phyloP scores from a whole-genome alignment of 2,797 vertebrate species.

The Cheirogaleus major region DNA sequence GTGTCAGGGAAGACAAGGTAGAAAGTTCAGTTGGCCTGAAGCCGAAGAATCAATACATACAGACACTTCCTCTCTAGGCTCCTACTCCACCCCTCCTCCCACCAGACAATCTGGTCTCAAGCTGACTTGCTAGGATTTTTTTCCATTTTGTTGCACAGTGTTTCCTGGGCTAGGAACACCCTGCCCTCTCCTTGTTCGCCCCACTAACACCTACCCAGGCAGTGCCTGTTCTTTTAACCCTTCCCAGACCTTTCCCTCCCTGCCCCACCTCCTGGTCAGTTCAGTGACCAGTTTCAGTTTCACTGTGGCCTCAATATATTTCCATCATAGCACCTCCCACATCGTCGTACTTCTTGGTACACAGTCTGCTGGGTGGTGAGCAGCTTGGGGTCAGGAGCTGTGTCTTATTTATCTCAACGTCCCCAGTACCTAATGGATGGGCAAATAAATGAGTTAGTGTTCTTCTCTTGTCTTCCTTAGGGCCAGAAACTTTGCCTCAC shows the following conservation, averaged over 20 bases:
- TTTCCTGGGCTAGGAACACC: not conserved
- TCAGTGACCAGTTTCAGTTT: not conserved
- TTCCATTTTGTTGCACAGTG: not conserved
- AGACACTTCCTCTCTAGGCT: not conserved
- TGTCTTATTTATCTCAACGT: not conserved
- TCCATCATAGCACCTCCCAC: not conserved
- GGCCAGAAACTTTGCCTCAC: not conserved
- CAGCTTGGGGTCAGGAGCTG: not conserved
- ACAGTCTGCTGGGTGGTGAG: not conserved
- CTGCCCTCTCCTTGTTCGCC: too few relatives aligned
- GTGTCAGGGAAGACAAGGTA: not conserved
- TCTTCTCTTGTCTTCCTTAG: not conserved
- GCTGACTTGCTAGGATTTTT: not conserved
- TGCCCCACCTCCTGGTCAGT: not conserved
- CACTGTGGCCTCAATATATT: not conserved
- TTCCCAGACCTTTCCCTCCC: not conserved
- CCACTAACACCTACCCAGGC: too few relatives aligned
- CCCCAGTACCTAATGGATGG: not conserved
- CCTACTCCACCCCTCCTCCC: not conserved
- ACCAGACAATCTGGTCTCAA: not conserved
- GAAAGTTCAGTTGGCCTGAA: not conserved
- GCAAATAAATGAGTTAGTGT: not conserved
- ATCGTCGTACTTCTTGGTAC: accelerated
- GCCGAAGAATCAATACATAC: not conserved
- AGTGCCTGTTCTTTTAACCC: not conserved